phyloP scores from a whole-genome alignment of 1,140 invertebrate genomes.

The Asbolus verrucosus region DNA sequence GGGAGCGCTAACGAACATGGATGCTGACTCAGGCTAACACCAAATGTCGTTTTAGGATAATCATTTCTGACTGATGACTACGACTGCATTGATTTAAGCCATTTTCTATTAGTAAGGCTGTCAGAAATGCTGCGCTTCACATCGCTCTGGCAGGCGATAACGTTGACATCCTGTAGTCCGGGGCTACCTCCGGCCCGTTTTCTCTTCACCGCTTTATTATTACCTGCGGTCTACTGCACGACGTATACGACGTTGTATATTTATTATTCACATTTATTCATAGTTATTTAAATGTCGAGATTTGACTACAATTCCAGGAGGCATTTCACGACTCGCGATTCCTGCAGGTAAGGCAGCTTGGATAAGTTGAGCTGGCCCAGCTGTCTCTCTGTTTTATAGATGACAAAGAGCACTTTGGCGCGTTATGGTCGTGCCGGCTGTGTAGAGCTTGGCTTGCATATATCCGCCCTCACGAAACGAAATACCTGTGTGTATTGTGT shows the following conservation, averaged over 20 bases:
- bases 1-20: slow-evolving; percentile 49
- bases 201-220: slow-evolving; percentile 27
- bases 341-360: slow-evolving; percentile 48
- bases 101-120: slow-evolving; percentile 52
- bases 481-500: slow-evolving; percentile 47
- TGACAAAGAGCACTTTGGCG: slow-evolving; percentile 57
- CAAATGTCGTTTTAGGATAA: slow-evolving; percentile 55
- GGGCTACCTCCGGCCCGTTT: slow-evolving; percentile 5
- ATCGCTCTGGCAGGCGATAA: slow-evolving; percentile 37
- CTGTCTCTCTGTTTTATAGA: slow-evolving; percentile 59
- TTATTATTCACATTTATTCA: slow-evolving; percentile 55
- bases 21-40: slow-evolving; percentile 56
- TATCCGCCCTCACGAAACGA: slow-evolving; percentile 34
- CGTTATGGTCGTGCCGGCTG: slow-evolving; percentile 56
- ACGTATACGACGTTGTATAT: slow-evolving; percentile 43
- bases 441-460: slow-evolving; percentile 50
- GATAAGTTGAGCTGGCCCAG: slow-evolving; percentile 55
- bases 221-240: slow-evolving; percentile 28
- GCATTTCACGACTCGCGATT: slow-evolving; percentile 26
- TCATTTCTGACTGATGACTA: slow-evolving; percentile 57
- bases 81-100: slow-evolving; percentile 59
- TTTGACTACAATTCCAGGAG: slow-evolving; percentile 35
- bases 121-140: slow-evolving; percentile 24
- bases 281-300: slow-evolving; percentile 54
- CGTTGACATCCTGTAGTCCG: slow-evolving; percentile 19